phyloP scores from a whole-genome alignment of 2,113 vertebrate species.

The Prinia subflava region DNA sequence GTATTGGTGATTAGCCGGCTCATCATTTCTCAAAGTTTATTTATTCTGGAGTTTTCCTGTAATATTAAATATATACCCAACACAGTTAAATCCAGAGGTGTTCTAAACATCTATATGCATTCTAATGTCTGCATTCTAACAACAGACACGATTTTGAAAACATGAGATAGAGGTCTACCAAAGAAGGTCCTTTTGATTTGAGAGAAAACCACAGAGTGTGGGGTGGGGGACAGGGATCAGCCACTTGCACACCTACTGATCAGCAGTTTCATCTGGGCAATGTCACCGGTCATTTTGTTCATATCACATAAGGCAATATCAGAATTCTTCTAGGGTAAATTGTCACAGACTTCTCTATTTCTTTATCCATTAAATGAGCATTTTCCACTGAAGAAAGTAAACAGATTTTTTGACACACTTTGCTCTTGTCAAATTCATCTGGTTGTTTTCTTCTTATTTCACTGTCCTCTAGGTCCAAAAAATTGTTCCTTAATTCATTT shows the following conservation, averaged over 20 bases:
- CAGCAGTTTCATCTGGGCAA: neutral
- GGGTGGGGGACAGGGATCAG: neutral
- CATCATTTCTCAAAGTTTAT: neutral
- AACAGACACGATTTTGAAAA: neutral
- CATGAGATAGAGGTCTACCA: neutral
- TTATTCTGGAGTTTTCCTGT: neutral
- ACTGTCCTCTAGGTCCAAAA: neutral
- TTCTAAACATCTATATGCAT: neutral
- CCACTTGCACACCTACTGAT: neutral
- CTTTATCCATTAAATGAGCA: neutral
- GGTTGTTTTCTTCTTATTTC: neutral
- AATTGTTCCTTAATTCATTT: neutral
- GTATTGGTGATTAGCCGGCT: neutral
- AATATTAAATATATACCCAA: neutral
- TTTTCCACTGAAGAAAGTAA: neutral
- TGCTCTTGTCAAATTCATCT: neutral
- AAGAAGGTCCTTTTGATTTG: rapidly evolving
- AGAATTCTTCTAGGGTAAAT: neutral
- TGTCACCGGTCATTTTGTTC: neutral
- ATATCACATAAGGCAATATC: rapidly evolving
- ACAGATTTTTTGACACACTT: neutral
- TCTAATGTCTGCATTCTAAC: neutral
- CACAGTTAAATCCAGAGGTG: neutral
- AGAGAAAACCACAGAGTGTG: neutral
- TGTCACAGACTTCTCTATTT: neutral